phyloP scores from a whole-genome alignment of 2,113 vertebrate species.

The Eira barbara region DNA sequence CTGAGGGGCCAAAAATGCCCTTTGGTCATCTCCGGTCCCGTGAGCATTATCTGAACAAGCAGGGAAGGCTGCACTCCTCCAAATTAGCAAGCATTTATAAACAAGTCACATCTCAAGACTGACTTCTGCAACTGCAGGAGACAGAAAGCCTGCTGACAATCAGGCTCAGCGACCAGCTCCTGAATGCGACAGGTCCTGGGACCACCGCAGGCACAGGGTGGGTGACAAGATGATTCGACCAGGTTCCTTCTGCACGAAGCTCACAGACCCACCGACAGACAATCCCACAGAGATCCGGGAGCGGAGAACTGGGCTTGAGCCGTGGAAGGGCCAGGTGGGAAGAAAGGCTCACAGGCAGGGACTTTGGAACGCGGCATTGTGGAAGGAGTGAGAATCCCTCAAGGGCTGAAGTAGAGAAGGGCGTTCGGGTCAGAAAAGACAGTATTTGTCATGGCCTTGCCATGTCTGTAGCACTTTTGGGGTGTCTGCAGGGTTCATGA shows the following conservation, averaged over 20 bases:
- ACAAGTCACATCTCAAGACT: not conserved
- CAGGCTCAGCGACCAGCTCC: not conserved
- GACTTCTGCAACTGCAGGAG: not conserved
- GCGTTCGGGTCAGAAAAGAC: not conserved
- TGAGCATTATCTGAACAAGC: not conserved
- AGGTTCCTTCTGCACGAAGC: not conserved
- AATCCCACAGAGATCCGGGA: rapidly evolving
- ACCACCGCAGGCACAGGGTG: rapidly evolving
- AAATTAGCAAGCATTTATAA: not conserved
- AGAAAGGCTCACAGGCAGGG: not conserved
- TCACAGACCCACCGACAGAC: not conserved
- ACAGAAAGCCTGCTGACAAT: not conserved
- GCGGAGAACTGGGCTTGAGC: not conserved
- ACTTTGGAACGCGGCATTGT: rapidly evolving
- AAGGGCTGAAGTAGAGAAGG: not conserved
- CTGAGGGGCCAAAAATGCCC: rapidly evolving
- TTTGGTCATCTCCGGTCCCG: not conserved
- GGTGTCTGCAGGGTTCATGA: rapidly evolving
- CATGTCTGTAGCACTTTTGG: not conserved
- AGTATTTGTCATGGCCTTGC: not conserved
- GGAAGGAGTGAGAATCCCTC: not conserved
- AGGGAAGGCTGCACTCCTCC: not conserved
- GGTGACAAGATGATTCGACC: not conserved
- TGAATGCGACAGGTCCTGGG: not conserved
- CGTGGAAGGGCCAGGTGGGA: not conserved